A percentile compares a stretch with the other conserved stretches of the same genome.
phyloP scores from a whole-genome alignment of 92 coral and sea anemone genomes.

The Heteractis magnifica region DNA sequence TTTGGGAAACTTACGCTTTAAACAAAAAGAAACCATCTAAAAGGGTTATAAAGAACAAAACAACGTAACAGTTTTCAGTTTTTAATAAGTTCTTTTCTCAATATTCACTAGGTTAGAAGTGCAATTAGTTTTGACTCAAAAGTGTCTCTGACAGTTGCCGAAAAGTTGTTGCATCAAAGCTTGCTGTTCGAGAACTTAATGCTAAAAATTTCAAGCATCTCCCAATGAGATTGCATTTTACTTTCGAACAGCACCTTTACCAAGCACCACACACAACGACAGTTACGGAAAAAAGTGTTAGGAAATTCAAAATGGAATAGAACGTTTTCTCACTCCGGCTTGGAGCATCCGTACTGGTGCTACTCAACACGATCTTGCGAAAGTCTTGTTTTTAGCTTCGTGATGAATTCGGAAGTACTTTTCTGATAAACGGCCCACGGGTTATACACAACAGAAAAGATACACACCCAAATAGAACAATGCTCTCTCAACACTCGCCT shows the following conservation, averaged over 20 bases:
- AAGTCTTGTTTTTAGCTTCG: background rate
- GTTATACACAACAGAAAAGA: slow-evolving; percentile 11
- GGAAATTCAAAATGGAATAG: background rate
- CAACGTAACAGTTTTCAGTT: background rate
- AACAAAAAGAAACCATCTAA: slow-evolving; percentile 11
- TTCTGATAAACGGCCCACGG: slow-evolving; percentile 36
- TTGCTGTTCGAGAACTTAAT: background rate
- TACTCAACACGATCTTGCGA: background rate
- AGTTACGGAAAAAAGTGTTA: background rate
- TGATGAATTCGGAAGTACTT: slow-evolving; percentile 26
- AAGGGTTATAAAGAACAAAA: slow-evolving; percentile 8
- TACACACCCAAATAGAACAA: slow-evolving; percentile 3
- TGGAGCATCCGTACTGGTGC: background rate
- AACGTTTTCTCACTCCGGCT: background rate
- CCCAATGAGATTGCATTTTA: background rate
- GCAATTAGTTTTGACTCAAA: background rate
- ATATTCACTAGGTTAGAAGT: background rate
- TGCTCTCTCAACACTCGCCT: slow-evolving; percentile 8
- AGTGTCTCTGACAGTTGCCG: background rate
- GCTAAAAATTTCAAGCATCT: background rate
- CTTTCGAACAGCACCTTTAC: background rate
- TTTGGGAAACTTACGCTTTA: background rate
- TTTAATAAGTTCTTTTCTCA: background rate
- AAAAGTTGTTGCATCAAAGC: background rate
- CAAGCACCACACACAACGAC: background rate